Evolutionary conservation across 2,888 invertebrate genomes (phyloP).

Genomic region (Lathronympha strigana): DNA sequence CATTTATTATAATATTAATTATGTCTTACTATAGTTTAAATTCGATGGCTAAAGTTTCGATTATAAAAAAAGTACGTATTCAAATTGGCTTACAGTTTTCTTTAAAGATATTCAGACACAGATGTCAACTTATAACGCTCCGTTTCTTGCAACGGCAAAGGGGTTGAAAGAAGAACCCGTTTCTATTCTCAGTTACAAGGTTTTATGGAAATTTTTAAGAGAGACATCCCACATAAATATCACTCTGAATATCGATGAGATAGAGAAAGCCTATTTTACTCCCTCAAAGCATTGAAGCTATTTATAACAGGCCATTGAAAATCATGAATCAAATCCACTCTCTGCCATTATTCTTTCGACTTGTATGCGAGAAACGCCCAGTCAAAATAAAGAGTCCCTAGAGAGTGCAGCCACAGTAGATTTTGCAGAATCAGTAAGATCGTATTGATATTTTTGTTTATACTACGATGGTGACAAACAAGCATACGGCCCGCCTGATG

Average conservation of each 20-base stretch:
- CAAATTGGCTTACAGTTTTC: no score
- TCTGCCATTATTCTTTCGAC: constrained; percentile 27
- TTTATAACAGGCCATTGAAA: constrained; percentile 26
- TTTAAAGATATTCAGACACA: no score
- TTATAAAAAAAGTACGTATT: no score
- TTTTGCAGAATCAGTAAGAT: neutral
- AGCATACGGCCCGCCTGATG: no score
- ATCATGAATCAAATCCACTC: constrained; percentile 35
- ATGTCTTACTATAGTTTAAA: no score
- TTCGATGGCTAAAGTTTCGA: no score
- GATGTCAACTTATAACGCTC: no score
- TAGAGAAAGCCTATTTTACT: constrained; percentile 2
- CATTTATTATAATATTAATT: no score
- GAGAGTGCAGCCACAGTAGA: constrained; percentile 17
- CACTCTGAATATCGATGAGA: constrained; percentile 9
- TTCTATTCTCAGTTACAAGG: no score
- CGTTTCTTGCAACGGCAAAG: no score
- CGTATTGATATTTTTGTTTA: neutral
- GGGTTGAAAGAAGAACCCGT: neutral
- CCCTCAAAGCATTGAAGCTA: constrained; percentile 17
- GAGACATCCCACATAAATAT: neutral
- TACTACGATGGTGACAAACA: neutral
- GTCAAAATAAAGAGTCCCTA: constrained; percentile 34
- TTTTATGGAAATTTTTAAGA: neutral
- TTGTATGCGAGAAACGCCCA: constrained; percentile 32